A percentile compares a stretch with the other conserved stretches of the same genome.
Conservation (phyloP, 2,113 vertebrate species). For the Martes martes region DNA sequence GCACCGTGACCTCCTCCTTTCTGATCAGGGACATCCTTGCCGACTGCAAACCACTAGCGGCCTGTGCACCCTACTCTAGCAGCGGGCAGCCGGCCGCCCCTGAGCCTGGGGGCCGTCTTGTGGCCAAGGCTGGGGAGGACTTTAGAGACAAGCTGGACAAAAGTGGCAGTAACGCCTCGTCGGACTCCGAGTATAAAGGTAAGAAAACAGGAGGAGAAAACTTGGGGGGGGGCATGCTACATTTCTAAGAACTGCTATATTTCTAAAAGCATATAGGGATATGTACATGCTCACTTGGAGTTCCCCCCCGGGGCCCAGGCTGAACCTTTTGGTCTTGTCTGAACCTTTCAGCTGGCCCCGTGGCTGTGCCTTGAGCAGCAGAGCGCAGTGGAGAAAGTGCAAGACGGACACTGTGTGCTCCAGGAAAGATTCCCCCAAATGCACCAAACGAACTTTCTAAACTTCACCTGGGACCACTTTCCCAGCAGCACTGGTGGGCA, state of each 20-base stretch:
- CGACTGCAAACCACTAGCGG: slow-evolving; percentile 97
- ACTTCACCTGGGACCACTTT: not conserved
- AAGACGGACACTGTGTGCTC: not conserved
- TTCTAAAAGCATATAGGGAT: not conserved
- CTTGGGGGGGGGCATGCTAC: not conserved
- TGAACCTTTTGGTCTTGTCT: not conserved
- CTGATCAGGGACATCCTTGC: slow-evolving; percentile 98
- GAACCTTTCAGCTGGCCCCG: not conserved
- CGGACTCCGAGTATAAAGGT: slow-evolving; percentile 99
- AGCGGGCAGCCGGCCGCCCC: slow-evolving; percentile 92
- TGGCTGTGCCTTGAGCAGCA: not conserved
- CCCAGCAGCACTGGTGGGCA: not conserved
- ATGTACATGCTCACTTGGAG: rapidly evolving
- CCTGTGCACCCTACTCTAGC: slow-evolving; percentile 97
- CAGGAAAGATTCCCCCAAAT: not conserved
- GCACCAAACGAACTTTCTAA: slow-evolving; percentile 52
- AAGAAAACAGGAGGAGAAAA: slow-evolving; percentile 63
- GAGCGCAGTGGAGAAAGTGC: not conserved
- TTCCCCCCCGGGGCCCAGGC: not conserved
- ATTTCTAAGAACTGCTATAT: not conserved
- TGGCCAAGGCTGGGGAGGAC: slow-evolving; percentile 91
- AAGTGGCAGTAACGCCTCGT: slow-evolving; percentile 92
- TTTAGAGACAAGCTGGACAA: slow-evolving; percentile 93
- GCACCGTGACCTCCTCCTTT: slow-evolving; percentile 98
- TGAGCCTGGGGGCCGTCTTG: slow-evolving; percentile 88